Evolutionary conservation across 2,888 invertebrate species (phyloP).

Genomic region (Timema cristinae): DNA sequence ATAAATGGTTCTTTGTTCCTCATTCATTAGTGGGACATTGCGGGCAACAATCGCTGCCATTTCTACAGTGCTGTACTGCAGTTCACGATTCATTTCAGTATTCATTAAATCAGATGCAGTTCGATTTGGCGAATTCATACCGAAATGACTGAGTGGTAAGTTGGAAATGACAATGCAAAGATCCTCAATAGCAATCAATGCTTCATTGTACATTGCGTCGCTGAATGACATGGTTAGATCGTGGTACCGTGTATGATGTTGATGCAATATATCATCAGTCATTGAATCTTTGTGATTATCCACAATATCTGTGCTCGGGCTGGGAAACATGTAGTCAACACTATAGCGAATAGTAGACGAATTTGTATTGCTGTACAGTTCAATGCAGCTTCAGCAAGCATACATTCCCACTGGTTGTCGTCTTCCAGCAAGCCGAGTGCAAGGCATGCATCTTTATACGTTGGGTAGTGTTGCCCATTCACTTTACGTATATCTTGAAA

Average conservation of each 20-base stretch:
- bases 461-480: not conserved
- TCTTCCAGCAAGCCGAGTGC: conserved; percentile 17
- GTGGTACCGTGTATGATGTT: conserved; percentile 26
- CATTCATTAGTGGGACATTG: conserved; percentile 16
- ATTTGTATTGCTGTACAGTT: conserved; percentile 35
- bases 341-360: conserved; percentile 33
- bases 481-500: too few species aligned
- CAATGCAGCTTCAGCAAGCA: not conserved
- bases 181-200: conserved; percentile 34
- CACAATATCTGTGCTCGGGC: conserved; percentile 7
- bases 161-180: not conserved
- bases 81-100: conserved; percentile 33
- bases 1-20: not conserved
- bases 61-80: conserved; percentile 30
- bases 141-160: conserved; percentile 34
- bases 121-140: conserved; percentile 34
- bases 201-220: conserved; percentile 38
- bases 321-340: conserved; percentile 8
- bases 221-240: conserved; percentile 32
- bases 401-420: conserved; percentile 16
- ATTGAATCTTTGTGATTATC: conserved; percentile 25
- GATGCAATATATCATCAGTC: conserved; percentile 5
- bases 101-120: conserved; percentile 4
- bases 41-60: conserved; percentile 16
- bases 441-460: conserved; percentile 17